Evolutionary conservation across 2,888 invertebrate species (phyloP).

Genomic region (Nematopogon swammerdamellus): DNA sequence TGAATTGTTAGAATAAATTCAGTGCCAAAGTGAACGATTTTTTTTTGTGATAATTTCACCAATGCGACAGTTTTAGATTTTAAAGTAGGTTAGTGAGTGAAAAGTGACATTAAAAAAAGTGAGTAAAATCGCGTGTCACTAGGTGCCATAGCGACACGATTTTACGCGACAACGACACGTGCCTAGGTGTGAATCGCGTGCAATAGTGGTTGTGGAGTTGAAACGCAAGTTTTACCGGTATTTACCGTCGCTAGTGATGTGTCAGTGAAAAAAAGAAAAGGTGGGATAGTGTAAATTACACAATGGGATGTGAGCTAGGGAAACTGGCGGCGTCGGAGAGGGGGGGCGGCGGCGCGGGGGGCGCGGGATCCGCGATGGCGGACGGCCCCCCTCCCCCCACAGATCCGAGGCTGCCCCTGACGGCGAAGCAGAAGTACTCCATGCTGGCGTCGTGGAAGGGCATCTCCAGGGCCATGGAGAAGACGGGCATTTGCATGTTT

Average conservation of each 20-base stretch:
- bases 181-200: no score
- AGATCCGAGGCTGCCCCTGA: slow-evolving; percentile 78
- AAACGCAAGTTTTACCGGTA: no score
- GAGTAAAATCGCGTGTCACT: no score
- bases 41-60: no score
- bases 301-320: slow-evolving; percentile 77
- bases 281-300: slow-evolving; percentile 7
- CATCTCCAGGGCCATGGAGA: slow-evolving; percentile 83
- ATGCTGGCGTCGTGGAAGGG: slow-evolving; percentile 91
- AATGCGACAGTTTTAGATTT: no score
- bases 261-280: neutral
- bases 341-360: slow-evolving; percentile 31
- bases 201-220: no score
- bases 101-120: no score
- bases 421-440: slow-evolving; percentile 82
- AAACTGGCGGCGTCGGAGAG: slow-evolving; percentile 63
- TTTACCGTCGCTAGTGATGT: neutral
- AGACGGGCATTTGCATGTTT: slow-evolving; percentile 89
- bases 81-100: no score
- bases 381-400: slow-evolving; percentile 65
- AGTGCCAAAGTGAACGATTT: no score
- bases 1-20: no score
- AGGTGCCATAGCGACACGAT: no score
- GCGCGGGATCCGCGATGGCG: slow-evolving; percentile 35
- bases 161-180: no score